Base-by-base conservation (phyloP, 1,140 invertebrate genomes). In the Chionoecetes opilio region DNA sequence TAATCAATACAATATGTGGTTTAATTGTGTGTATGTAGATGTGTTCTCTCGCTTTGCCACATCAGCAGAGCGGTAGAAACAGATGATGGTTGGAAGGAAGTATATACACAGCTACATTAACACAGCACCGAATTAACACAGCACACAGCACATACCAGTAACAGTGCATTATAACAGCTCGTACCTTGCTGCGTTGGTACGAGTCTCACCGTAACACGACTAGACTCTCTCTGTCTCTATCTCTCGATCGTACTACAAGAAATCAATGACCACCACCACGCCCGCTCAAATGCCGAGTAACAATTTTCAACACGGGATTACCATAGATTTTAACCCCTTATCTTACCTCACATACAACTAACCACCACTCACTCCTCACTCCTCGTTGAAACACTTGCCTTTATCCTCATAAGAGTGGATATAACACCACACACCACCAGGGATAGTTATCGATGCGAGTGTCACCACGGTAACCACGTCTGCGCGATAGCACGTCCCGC, bases 161-260 rank as follows among this genome's bases (percentile, higher is more conserved):
- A 86, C 46, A 38, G 46, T 9, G 92, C 31, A 53, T 53, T 9
- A 53, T n/a, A n/a, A 17, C n/a, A 86, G 86, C 46, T 85, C 46
- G 92, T 93, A 93, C 92, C 92, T 93, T 41, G 21, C 82, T 86
- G 37, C 46, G 34, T 29, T 46, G 82, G 53, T 31, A 93, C 92
- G 84, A 84, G 46, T 31, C 82, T 86, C 92, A 53, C 82, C 35
- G 63, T n/a, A 46, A 31, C 82, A 85, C 92, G 92, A 93, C 92
- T 82, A 86, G 92, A 26, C 63, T 75, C 63, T n/a, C 63, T 21
- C 63, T 21, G 5, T 5, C 41, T 46, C 41, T 46, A 5, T 92
- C 91, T 92, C 63, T 31, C 91, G 17, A 11, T 93, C 92, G 92
- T 93, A 93, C 31, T 93, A 93, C 92, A 93, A 82, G 82, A 93